phyloP scores from a whole-genome alignment of 2,888 invertebrate species.

The Melipona bicolor region DNA sequence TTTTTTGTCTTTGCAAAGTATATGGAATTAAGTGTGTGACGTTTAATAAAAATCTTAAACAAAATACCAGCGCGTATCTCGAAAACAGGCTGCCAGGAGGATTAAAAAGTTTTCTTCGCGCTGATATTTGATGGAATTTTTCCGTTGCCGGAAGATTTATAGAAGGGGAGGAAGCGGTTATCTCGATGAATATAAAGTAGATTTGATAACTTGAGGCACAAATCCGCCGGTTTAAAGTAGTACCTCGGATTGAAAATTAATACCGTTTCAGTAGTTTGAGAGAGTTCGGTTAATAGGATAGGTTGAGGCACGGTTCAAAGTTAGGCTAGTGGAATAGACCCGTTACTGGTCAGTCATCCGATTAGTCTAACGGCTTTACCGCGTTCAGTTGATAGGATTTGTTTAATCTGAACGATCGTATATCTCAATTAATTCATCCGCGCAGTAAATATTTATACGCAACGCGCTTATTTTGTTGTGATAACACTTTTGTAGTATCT shows the following conservation, averaged over 20 bases:
- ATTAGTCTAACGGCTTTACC: slow-evolving; percentile 9
- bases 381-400: background rate
- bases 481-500: background rate
- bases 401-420: background rate
- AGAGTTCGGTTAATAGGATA: slow-evolving; percentile 13
- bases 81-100: background rate
- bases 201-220: background rate
- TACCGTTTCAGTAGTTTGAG: background rate
- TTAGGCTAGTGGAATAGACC: slow-evolving; percentile 15
- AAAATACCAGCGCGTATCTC: background rate
- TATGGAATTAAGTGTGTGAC: too few relatives aligned
- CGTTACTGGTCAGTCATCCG: slow-evolving; percentile 7
- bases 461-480: background rate
- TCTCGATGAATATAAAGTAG: background rate
- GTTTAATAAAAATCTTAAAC: background rate
- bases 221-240: background rate
- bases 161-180: background rate
- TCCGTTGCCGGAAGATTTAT: background rate
- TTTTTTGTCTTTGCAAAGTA: too few relatives aligned
- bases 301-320: slow-evolving; percentile 6
- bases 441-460: background rate
- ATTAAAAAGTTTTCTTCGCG: background rate
- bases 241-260: background rate
- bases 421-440: background rate
- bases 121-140: background rate